Evolutionary conservation across 2,113 vertebrate genomes (phyloP), one percentile per base, ranked within the genome.

Genomic region (Natator depressus): DNA sequence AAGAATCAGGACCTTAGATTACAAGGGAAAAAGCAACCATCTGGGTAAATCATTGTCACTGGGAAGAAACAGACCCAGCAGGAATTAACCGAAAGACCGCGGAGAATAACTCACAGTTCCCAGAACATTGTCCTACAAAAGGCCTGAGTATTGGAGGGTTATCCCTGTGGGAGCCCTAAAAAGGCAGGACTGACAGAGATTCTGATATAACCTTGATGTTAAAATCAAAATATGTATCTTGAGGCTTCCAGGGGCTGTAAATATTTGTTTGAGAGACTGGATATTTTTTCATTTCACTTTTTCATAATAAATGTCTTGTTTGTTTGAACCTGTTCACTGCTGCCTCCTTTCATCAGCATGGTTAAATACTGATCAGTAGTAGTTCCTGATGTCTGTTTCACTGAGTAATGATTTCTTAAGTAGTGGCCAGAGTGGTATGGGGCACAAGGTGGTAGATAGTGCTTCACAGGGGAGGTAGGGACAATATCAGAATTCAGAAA

Each of bases 381-480:
- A 47, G 38, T 85, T 89, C n/a, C 47, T 95, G 82, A 93, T 84
- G 79, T 96, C 87, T 92, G 29, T 75, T 88, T 35, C 3, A 5
- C 24, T 80, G 59, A 88, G 50, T 76, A 89, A 92, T 53, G 2
- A 6, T 80, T 79, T 87, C 79, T 89, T 65, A 89, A 84, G 82
- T 81, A 55, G 49, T 55, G 11, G 5, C 6, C 65, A 75, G 31
- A 87, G 86, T 89, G 80, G 31, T 49, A 4, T 54, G 35, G 2
- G 11, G 20, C 0, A 72, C 88, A 50, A 46, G 82, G 80, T 22
- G 38, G 2, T 10, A 2, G 6, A 7, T 84, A n/a, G 54, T 1
- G 76, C 38, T 91, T 89, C 35, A 69, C 50, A 92, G 85, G 87
- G 7, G 47, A 84, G 1, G 83, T 35, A n/a, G 11, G 47, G 20